These are phyloP conservation scores for Eira barbara DNA, from an alignment of 2,113 vertebrate species.

Conservation along the genomic window DNA sequence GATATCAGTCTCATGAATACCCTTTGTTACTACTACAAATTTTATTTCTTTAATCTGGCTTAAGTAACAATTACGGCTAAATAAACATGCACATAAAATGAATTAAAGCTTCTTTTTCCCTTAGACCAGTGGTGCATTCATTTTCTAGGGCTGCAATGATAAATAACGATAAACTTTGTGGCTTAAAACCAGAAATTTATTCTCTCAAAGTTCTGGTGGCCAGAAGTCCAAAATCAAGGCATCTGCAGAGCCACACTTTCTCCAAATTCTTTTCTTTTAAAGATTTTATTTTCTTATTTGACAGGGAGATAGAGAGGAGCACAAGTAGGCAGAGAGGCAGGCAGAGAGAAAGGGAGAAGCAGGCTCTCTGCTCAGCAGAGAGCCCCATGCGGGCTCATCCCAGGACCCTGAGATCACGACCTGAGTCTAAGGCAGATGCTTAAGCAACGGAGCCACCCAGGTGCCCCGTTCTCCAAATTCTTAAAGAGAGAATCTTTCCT, in stretches of 20 bases:
- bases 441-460: too few relatives aligned
- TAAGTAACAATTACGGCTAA: background rate
- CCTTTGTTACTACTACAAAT: background rate
- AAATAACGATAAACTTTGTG: background rate
- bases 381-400: too few relatives aligned
- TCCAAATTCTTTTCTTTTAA: background rate
- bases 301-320: too few relatives aligned
- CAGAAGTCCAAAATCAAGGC: background rate
- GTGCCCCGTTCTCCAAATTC: background rate
- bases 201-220: background rate
- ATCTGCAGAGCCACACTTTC: background rate
- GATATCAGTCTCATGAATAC: background rate
- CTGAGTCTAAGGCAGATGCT: too few relatives aligned
- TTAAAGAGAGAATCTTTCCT: background rate
- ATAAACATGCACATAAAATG: background rate
- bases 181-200: background rate
- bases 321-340: too few relatives aligned
- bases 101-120: background rate
- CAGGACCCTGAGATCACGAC: too few relatives aligned
- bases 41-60: background rate
- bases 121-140: background rate
- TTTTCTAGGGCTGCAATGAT: background rate
- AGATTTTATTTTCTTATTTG: too few relatives aligned
- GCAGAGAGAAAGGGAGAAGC: too few relatives aligned
- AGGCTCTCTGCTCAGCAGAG: too few relatives aligned